Base-by-base conservation (phyloP, 2,797 vertebrate genomes). In the Cryptoblepharus egeriae region DNA sequence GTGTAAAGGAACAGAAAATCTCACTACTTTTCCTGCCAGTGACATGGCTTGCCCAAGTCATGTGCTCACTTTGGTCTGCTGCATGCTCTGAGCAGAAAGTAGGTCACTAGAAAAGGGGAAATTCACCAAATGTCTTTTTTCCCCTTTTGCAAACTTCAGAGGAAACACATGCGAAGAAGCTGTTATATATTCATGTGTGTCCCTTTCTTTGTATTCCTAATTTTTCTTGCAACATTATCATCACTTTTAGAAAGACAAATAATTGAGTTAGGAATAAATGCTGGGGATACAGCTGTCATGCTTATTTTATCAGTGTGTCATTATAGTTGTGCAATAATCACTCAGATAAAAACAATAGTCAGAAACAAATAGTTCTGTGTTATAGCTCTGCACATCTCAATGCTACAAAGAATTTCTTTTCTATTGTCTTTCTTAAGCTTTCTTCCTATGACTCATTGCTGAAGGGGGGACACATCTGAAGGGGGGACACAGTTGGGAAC, bases 71-170 rank as follows among this genome's bases (percentile, higher is more conserved):
- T 49, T 42, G 58, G 12, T 35, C 63, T 69, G 35, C n/a, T 75
- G 55, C n/a, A 45, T 76, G 73, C 18, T 58, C 55, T 65, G 37
- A 69, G 64, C 64, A 61, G 64, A 76, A 82, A 82, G 80, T 69
- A 82, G 80, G 80, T 82, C 64, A 75, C 32, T 69, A 75, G 55
- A 76, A 82, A 82, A 69, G 64, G 52, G 49, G 64, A 76, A 68
- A 74, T 75, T 75, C 32, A 69, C 64, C 52, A 69, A 69, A 39
- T 35, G 58, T 57, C 37, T 68, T 52, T 75, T 16, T 52, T 52
- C 2, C 28, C 13, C 16, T 58, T 65, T 57, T 65, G 26, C 63
- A 82, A 67, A 69, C 64, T 69, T 68, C 55, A 76, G 52, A 76
- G 64, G 61, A 76, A 76, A 68, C n/a, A 49, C 22, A 28, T 32